These are phyloP conservation scores for Silurus meridionalis DNA, from an alignment of 2,113 vertebrate species.

Conservation along the genomic window DNA sequence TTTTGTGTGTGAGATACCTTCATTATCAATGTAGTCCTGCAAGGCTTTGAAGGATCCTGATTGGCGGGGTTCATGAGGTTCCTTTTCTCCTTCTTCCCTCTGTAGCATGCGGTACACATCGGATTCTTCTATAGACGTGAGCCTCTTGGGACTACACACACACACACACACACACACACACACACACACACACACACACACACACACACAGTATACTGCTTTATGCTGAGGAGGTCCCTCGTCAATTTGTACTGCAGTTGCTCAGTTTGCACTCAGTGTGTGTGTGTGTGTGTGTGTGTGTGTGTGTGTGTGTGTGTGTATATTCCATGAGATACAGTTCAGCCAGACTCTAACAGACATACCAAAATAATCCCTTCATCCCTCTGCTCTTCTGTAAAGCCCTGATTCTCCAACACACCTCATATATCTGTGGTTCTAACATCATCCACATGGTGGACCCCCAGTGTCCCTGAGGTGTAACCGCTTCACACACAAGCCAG, in stretches of 20 bases:
- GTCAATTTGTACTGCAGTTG: not conserved
- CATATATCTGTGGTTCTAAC: constrained; percentile 49
- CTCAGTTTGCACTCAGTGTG: not conserved
- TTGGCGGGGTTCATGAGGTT: constrained; percentile 83
- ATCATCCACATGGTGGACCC: constrained; percentile 44
- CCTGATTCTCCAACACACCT: constrained; percentile 37
- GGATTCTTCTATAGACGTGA: constrained; percentile 81
- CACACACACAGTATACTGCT: not conserved
- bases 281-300: too few relatives aligned
- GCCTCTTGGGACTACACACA: constrained; percentile 74
- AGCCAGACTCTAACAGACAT: not conserved
- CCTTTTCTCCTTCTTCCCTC: constrained; percentile 77
- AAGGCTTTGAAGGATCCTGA: constrained; percentile 95
- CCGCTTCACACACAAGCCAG: not conserved
- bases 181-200: not conserved
- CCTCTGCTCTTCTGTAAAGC: constrained; percentile 26
- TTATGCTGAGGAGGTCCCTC: not conserved
- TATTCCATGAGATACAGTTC: not conserved
- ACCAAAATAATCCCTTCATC: constrained; percentile 12
- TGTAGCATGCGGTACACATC: constrained; percentile 94
- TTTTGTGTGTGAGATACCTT: constrained; percentile 70
- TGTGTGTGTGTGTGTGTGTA: not conserved
- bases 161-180: constrained; percentile 24
- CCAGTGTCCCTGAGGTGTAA: not conserved
- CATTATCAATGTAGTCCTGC: constrained; percentile 89